These are phyloP conservation scores for Felis chaus DNA, from an alignment of 2,113 vertebrate species.

Conservation along the genomic window DNA sequence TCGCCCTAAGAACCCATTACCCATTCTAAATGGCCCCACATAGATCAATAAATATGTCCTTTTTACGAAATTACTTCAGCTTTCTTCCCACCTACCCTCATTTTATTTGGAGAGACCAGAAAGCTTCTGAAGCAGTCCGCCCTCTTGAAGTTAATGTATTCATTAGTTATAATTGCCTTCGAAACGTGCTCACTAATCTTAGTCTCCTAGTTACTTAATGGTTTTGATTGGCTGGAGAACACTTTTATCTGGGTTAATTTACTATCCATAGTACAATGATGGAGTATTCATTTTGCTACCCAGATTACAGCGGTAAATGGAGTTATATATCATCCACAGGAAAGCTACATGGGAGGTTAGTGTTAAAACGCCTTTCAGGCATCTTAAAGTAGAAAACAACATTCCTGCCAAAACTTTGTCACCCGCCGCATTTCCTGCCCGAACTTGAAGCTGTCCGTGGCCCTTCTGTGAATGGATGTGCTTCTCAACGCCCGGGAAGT, in stretches of 20 bases:
- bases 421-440: constrained; percentile 41
- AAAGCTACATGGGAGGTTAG: constrained; percentile 74
- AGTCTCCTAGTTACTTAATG: constrained; percentile 84
- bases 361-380: constrained; percentile 80
- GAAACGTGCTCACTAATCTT: constrained; percentile 83
- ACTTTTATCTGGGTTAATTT: constrained; percentile 89
- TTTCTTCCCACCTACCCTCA: constrained; percentile 73
- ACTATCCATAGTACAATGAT: constrained; percentile 88
- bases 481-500: rapidly evolving
- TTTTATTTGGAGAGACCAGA: constrained; percentile 81
- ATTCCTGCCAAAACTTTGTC: constrained; percentile 55
- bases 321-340: constrained; percentile 85
- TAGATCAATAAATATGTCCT: constrained; percentile 72
- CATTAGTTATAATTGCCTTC: constrained; percentile 87
- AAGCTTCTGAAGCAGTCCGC: constrained; percentile 58
- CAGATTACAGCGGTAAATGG: constrained; percentile 87
- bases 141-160: constrained; percentile 84
- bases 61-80: constrained; percentile 67
- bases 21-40: constrained; percentile 68
- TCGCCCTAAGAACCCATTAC: constrained; percentile 48
- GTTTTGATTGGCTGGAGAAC: constrained; percentile 87
- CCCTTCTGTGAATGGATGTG: not conserved
- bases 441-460: not conserved
- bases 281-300: constrained; percentile 87
- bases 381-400: constrained; percentile 72